Evolutionary conservation across 2,797 vertebrate species (phyloP), one percentile per base, ranked within the genome.

Genomic region (Lepidocolaptes lacrymiger): DNA sequence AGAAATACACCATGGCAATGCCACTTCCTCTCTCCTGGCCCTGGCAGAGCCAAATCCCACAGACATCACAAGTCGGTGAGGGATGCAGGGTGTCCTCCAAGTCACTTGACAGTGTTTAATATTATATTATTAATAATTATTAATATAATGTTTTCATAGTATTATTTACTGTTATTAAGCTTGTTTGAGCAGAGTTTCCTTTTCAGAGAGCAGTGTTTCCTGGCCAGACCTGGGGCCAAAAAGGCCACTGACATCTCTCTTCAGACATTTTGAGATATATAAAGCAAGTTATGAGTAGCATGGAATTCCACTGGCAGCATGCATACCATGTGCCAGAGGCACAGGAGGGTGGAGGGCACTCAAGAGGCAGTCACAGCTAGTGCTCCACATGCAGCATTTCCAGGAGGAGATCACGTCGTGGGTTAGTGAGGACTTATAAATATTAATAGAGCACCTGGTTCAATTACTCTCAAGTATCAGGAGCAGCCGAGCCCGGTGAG

Each of bases 371-470:
- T 74, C 76, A 27, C 58, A 39, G 71, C 44, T 52, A 78, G 75
- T 19, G 73, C 75, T 87, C 39, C 51, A 22, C 7, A 2, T 3
- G 30, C 89, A 79, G 64, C 75, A 15, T 71, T 85, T 71, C 66
- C 69, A 49, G 10, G 14, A 85, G 69, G 41, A 79, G 66, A 73
- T 79, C 89, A 86, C 23, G 6, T 2, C 30, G 61, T 13, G 37
- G 66, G 46, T 90, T 81, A 85, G 77, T 5, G 52, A 86, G 52
- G 73, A 69, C 46, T 83, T 61, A 91, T 94, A 63, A 93, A 91
- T 94, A 89, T 92, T 86, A 75, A 91, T 63, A 30, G 22, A n/a
- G 89, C 75, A 64, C 90, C 86, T 82, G 88, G 61, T 93, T 93
- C 91, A 46, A 10, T 66, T 84, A 62, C 77, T 72, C 64, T n/a